These are phyloP conservation scores for Pseudopipra pipra DNA, from an alignment of 2,113 vertebrate species.

Conservation along the genomic window DNA sequence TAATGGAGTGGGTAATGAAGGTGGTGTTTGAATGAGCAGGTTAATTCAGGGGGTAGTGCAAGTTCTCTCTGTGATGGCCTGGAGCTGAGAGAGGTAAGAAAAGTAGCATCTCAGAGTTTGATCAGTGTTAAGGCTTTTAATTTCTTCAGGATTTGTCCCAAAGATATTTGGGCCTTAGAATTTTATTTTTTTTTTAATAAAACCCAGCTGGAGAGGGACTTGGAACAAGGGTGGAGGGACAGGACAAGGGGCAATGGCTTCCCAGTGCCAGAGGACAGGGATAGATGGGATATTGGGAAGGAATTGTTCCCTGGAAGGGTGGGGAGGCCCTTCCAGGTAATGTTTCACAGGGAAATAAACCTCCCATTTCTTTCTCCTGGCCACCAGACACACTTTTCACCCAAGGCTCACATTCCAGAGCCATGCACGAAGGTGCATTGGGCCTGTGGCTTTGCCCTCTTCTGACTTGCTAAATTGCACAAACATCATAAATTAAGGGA, in stretches of 20 bases:
- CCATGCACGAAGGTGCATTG: neutral
- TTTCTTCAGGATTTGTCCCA: neutral
- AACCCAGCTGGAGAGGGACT: neutral
- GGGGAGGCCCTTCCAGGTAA: too few relatives aligned
- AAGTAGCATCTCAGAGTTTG: neutral
- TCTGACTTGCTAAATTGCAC: neutral
- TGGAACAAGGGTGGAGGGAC: too few relatives aligned
- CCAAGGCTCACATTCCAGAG: neutral
- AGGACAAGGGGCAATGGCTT: too few relatives aligned
- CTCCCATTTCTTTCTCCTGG: neutral
- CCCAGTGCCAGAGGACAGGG: too few relatives aligned
- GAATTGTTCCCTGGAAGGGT: too few relatives aligned
- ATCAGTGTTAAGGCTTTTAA: neutral
- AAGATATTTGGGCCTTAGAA: neutral
- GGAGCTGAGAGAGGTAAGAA: neutral
- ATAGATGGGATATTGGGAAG: too few relatives aligned
- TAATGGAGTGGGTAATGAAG: neutral
- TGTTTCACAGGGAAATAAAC: neutral
- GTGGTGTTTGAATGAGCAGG: neutral
- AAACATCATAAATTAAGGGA: neutral
- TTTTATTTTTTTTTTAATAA: neutral
- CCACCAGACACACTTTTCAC: neutral
- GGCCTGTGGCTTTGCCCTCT: neutral
- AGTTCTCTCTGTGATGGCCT: neutral
- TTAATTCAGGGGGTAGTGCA: neutral